Evolutionary conservation across 2,113 vertebrate genomes (phyloP), one percentile per base, ranked within the genome.

Genomic region (Microcebus lehilahytsara): DNA sequence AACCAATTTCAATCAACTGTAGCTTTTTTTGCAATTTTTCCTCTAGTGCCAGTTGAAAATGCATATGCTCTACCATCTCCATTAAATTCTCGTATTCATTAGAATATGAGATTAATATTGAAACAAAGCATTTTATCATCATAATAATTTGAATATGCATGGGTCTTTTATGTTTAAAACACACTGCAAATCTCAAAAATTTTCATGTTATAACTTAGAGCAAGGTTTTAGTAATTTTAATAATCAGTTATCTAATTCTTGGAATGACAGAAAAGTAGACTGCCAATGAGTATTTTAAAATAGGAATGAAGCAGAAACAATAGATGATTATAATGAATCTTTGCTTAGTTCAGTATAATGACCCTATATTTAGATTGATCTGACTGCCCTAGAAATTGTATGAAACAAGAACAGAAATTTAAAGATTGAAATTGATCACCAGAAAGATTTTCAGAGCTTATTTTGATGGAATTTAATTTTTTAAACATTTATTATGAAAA

Each of bases 11-110:
- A 96, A 95, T 90, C 71, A 92, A 85, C 40, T 88, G 13, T 69
- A 88, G 78, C 11, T 74, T 86, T 96, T 96, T 80, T 74, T 92
- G 58, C 22, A 94, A n/a, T 85, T 94, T 77, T 88, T 96, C 22
- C 66, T 90, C 51, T 93, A 90, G 64, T 96, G 80, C 49, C 95
- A 89, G 66, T 92, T 81, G 83, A 94, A 95, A 95, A 96, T 91
- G 42, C 42, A 74, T 92, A 92, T 94, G 88, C 9, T 92, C 77
- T 42, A 81, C 27, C 23, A 91, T 92, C 88, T 69, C 91, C 66
- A 96, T 96, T 96, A 97, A 97, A 96, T 78, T 94, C 23, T 94
- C 60, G 85, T 87, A 80, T 62, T 34, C 60, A 69, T 95, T 95
- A 97, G 74, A 30, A 96, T 5, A 93, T 85, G 80, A 90, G 53